A percentile compares a stretch with the other conserved stretches of the same genome.
Evolutionary conservation across 1,140 invertebrate genomes (phyloP).

Genomic region (Coelopa frigida): DNA sequence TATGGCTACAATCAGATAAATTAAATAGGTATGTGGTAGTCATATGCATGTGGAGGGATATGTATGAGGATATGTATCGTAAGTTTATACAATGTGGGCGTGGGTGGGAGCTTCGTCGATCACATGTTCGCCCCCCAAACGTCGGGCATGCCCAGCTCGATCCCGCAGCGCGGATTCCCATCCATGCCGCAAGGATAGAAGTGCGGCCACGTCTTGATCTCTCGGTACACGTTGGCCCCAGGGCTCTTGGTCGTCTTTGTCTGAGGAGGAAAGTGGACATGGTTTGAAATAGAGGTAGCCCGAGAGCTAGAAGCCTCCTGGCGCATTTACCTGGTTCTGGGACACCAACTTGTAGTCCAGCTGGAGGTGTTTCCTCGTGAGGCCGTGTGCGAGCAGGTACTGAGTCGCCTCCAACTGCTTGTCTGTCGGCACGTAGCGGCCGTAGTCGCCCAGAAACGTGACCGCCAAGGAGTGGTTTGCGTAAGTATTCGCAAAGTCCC

Average conservation of each 20-base stretch:
- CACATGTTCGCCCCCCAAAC: constrained; percentile 24
- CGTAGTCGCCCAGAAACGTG: constrained; percentile 47
- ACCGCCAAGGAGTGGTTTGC: constrained; percentile 45
- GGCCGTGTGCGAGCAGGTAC: constrained; percentile 34
- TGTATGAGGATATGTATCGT: no score
- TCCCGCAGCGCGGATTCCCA: constrained; percentile 22
- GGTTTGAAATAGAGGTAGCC: neutral
- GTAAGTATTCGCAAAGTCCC: constrained; percentile 51
- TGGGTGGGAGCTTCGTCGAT: no score
- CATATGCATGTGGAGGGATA: no score
- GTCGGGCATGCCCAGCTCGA: constrained; percentile 29
- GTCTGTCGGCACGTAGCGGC: constrained; percentile 28
- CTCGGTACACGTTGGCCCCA: constrained; percentile 47
- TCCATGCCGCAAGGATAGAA: constrained; percentile 29
- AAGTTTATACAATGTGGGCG: no score
- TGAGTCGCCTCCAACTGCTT: constrained; percentile 40
- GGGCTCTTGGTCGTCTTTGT: constrained; percentile 47
- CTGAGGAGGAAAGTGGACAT: constrained; percentile 14
- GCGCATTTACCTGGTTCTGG: constrained; percentile 44
- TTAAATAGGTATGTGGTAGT: no score
- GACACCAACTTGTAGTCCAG: constrained; percentile 44
- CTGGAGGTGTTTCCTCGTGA: constrained; percentile 30
- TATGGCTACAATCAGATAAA: no score
- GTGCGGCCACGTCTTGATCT: constrained; percentile 44
- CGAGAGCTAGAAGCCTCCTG: neutral